A percentile compares a stretch with the other conserved stretches of the same genome.
Evolutionary conservation across 2,113 vertebrate genomes (phyloP).

Genomic region (Lontra canadensis): DNA sequence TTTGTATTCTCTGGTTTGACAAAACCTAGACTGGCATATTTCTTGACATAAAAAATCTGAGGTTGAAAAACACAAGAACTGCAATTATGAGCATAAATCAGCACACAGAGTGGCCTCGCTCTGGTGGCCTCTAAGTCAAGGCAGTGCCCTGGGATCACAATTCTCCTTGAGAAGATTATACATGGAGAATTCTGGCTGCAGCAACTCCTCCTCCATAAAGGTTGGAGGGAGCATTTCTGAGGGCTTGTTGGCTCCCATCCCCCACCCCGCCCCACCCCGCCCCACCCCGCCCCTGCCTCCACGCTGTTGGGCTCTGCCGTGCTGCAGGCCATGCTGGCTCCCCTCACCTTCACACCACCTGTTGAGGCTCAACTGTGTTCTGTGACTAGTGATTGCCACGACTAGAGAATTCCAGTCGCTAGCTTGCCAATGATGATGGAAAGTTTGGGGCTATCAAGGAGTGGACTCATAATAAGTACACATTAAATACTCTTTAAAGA

Average conservation of each 20-base stretch:
- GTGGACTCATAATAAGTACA: slow-evolving; percentile 49
- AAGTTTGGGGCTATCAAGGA: slow-evolving; percentile 50
- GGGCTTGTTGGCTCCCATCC: not conserved
- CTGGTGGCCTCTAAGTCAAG: not conserved
- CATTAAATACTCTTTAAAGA: slow-evolving; percentile 65
- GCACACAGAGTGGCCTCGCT: not conserved
- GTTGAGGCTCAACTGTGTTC: slow-evolving; percentile 50
- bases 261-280: too few relatives aligned
- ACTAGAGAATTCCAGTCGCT: slow-evolving; percentile 32
- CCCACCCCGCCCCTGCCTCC: not conserved
- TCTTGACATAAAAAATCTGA: not conserved
- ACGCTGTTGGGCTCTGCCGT: too few relatives aligned
- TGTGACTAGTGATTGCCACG: not conserved
- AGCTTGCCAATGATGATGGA: slow-evolving; percentile 66
- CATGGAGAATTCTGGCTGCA: not conserved
- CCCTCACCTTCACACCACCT: slow-evolving; percentile 37
- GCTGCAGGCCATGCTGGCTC: not conserved
- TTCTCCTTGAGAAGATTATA: not conserved
- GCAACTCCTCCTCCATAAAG: not conserved
- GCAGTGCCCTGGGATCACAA: not conserved
- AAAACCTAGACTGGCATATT: not conserved
- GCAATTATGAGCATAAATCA: not conserved
- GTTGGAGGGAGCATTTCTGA: fast-evolving
- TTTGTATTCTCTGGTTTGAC: not conserved
- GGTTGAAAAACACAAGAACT: not conserved